Evolutionary conservation across 2,113 vertebrate species (phyloP), one percentile per base, ranked within the genome.

Genomic region (Chunga burmeisteri): DNA sequence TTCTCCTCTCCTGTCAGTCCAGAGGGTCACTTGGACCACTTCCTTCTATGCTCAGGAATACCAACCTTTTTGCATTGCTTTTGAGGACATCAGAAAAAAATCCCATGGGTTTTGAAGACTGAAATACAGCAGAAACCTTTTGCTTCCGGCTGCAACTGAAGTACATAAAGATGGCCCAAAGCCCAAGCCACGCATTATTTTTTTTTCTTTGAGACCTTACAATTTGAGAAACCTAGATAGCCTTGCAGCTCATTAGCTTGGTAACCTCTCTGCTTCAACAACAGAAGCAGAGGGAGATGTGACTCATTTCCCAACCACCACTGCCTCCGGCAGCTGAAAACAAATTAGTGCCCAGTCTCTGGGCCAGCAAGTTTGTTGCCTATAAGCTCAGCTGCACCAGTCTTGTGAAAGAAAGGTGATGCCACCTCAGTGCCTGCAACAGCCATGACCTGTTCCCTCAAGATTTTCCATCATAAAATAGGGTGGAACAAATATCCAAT

Each of bases 51-150:
- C 16, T 91, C 73, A 81, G 40, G 40, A 78, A 75, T 49, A 92
- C 42, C 36, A 55, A 10, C 40, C 14, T 61, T 84, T 87, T 75
- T 91, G 17, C 66, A 61, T 50, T 71, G 42, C 36, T 86, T 93
- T 85, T 72, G 61, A 81, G 40, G 65, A 58, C 13, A 4, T 66
- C 67, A 91, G 53, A 36, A 49, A 89, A 72, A 36, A n/a, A 72
- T 81, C 68, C 46, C 52, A 34, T 53, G 32, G 23, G 32, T 68
- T 85, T 93, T 56, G 78, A 72, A 89, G 47, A 15, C 32, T 90
- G 81, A 94, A 96, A 93, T 82, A 74, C 82, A 94, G 66, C 89
- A 97, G 88, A 94, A 94, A 87, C 70, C 36, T 77, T 73, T 82
- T 85, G 47, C 42, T 96, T 46, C 53, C 93, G 86, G 73, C 68